Evolutionary conservation across 2,797 vertebrate genomes (phyloP), one percentile per base, ranked within the genome.

Genomic region (Gobio occitaniae): DNA sequence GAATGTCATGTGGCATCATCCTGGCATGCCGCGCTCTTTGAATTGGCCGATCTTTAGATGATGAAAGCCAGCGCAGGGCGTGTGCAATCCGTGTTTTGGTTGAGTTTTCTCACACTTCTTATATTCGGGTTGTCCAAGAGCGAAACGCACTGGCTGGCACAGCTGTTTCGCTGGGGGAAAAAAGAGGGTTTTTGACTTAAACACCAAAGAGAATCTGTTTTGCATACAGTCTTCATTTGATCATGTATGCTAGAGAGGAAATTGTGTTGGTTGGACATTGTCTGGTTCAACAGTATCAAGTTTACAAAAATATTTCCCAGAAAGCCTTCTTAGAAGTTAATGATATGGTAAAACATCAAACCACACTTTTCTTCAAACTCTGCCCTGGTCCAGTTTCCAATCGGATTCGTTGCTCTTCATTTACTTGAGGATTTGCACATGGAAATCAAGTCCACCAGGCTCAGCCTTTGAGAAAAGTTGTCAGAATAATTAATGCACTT

Each of bases 261-360:
- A 82, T 41, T 78, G 78, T 87, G 85, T 84, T 85, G 77, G 54
- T 87, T 86, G 87, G 84, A 86, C 44, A 78, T 84, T 80, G 81
- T 89, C 85, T 86, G 74, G 82, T 77, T 90, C 87, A 86, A 70
- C 80, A 68, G 88, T 88, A 87, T 91, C 87, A 75, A 82, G 87
- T 91, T 90, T 87, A 81, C 69, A 32, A 72, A 86, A 90, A 88
- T 83, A 74, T 84, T 91, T 89, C 86, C 87, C 88, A 88, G 88
- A 90, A 89, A 85, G 75, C 84, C 71, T 87, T 75, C 74, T 87
- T 50, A 86, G 83, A 88, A 89, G 82, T 75, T 88, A 87, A 90
- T 88, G 85, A 88, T 83, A 87, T 85, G 85, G 78, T 86, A 82
- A 87, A 85, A 86, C 78, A 88, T 82, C 32, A 72, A 89, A 89